These are phyloP conservation scores for Lordiphosa collinella DNA, from an alignment of 1,140 invertebrate species.

Conservation along the genomic window DNA sequence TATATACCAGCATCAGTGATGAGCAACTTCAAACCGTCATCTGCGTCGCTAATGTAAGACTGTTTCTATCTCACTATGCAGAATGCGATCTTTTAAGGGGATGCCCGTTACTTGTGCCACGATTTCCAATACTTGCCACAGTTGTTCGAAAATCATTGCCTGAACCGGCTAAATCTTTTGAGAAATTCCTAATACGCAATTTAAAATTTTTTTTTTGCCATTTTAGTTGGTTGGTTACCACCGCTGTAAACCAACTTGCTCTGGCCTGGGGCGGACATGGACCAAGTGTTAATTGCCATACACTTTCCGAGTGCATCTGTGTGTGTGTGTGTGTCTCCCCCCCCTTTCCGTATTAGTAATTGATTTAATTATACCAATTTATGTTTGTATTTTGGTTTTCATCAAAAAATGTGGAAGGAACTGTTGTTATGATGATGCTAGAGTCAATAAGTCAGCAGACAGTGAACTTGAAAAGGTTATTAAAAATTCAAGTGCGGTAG, in stretches of 20 bases:
- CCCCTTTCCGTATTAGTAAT: slow-evolving; percentile 27
- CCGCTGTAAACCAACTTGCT: slow-evolving; percentile 45
- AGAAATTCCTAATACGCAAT: too few species aligned
- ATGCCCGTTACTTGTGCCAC: too few species aligned
- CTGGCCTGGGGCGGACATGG: slow-evolving; percentile 28
- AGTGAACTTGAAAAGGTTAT: slow-evolving; percentile 74
- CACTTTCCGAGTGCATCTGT: slow-evolving; percentile 14
- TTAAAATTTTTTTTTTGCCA: slow-evolving; percentile 9
- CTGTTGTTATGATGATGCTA: slow-evolving; percentile 1
- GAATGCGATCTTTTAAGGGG: too few species aligned
- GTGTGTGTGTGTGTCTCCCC: too few species aligned
- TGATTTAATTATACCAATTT: slow-evolving; percentile 29
- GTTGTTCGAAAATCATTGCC: too few species aligned
- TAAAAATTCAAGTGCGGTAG: slow-evolving; percentile 70
- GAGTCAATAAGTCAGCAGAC: slow-evolving; percentile 21
- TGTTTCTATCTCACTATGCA: too few species aligned
- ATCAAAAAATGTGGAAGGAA: background rate
- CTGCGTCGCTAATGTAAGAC: too few species aligned
- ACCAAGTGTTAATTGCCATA: slow-evolving; percentile 55
- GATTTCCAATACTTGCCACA: too few species aligned
- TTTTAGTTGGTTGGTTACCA: slow-evolving; percentile 11
- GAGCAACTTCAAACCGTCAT: too few species aligned
- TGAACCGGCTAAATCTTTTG: too few species aligned
- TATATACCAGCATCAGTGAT: too few species aligned
- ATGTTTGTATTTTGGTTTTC: background rate